These are phyloP conservation scores for Hypanus sabinus DNA, from an alignment of 2,113 vertebrate species.

Conservation along the genomic window DNA sequence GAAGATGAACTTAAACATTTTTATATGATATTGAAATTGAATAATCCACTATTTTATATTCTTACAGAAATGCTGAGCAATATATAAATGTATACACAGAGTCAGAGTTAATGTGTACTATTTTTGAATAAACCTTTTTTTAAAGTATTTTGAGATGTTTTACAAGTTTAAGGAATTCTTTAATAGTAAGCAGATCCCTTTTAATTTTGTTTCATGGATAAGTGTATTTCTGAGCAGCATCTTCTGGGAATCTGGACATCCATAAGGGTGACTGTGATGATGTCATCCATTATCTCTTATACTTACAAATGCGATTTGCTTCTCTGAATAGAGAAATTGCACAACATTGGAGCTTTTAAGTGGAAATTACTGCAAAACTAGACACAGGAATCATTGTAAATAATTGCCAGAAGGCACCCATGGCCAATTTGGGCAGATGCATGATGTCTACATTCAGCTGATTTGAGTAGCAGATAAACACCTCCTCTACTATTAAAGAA, in stretches of 20 bases:
- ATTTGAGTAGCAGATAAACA: background rate
- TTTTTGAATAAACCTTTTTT: background rate
- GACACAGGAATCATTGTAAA: background rate
- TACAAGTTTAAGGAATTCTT: background rate
- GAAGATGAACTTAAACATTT: background rate
- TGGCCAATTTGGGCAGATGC: background rate
- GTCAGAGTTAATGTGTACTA: background rate
- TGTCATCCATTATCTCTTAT: background rate
- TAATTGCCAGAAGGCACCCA: constrained; percentile 2
- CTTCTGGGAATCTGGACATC: background rate
- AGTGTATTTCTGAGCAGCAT: background rate
- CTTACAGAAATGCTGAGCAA: background rate
- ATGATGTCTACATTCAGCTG: background rate
- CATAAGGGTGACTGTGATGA: background rate
- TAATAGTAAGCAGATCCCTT: background rate
- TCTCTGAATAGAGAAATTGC: background rate
- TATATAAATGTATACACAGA: background rate
- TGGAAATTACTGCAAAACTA: constrained; percentile 16
- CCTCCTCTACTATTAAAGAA: background rate
- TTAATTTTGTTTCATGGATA: background rate
- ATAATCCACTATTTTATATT: background rate
- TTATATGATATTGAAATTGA: background rate
- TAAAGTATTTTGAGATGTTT: background rate
- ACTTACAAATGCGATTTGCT: background rate
- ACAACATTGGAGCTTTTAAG: background rate